Conservation (phyloP, 92 coral and sea anemone genomes). For the Porites evermanni region DNA sequence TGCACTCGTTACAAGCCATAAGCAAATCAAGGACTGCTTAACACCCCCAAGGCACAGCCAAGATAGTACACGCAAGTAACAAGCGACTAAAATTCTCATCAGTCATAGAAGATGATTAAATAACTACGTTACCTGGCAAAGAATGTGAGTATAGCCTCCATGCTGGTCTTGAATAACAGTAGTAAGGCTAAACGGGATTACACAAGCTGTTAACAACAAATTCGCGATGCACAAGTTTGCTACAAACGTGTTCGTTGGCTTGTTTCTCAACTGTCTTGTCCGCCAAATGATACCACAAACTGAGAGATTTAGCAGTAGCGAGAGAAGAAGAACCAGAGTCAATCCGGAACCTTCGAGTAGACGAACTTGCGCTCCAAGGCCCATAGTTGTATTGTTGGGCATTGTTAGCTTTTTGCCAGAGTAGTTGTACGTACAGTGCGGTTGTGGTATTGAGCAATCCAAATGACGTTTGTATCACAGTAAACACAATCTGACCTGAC, state of each 20-base stretch:
- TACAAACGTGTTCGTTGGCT: constrained; percentile 78
- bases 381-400: constrained; percentile 2
- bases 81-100: neutral
- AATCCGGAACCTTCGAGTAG: constrained; percentile 66
- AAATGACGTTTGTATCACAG: constrained; percentile 9
- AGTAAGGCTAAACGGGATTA: constrained; percentile 79
- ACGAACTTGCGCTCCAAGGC: constrained; percentile 19
- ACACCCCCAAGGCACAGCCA: no score
- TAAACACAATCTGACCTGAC: neutral
- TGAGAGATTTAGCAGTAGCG: constrained; percentile 65
- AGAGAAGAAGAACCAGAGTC: constrained; percentile 52
- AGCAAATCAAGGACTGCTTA: no score
- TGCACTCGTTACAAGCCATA: no score
- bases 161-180: constrained; percentile 72
- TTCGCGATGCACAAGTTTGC: constrained; percentile 79
- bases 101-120: neutral
- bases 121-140: constrained; percentile 73
- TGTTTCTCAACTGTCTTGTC: constrained; percentile 49
- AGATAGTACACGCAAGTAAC: no score
- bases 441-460: constrained; percentile 28
- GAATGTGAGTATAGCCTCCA: constrained; percentile 45
- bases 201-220: constrained; percentile 71
- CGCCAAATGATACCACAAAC: constrained; percentile 76
- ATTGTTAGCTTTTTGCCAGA: neutral
- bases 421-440: neutral